These are phyloP conservation scores for Regulus satrapa DNA, from an alignment of 2,113 vertebrate genomes.

Conservation along the genomic window DNA sequence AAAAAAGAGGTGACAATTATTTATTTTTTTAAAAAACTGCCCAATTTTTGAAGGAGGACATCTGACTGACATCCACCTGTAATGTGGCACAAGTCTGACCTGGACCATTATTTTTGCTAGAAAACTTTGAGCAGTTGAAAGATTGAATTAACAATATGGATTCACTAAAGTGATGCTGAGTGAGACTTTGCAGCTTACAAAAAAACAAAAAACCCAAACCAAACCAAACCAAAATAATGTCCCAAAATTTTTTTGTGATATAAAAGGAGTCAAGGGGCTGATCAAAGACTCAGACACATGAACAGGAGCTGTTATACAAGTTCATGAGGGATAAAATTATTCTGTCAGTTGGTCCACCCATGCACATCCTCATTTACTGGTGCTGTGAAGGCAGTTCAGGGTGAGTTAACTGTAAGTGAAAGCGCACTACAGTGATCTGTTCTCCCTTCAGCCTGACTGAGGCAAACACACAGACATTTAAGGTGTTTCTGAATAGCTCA, in stretches of 20 bases:
- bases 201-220: no score
- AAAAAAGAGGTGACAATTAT: neutral
- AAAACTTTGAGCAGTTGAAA: neutral
- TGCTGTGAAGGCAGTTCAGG: neutral
- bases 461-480: neutral
- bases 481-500: neutral
- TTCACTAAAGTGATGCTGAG: neutral
- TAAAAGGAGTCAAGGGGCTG: neutral
- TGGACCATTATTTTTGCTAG: neutral
- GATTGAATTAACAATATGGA: neutral
- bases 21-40: no score
- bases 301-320: neutral
- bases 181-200: neutral
- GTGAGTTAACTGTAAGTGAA: neutral
- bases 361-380: neutral
- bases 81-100: neutral
- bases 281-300: neutral
- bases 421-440: neutral
- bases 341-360: neutral
- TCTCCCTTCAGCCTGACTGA: neutral
- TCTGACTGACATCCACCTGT: neutral
- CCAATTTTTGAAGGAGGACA: no score
- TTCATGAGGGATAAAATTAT: neutral
- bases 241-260: neutral
- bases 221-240: no score